Conservation (phyloP, 2,113 vertebrate genomes). For the Petroica traversi region DNA sequence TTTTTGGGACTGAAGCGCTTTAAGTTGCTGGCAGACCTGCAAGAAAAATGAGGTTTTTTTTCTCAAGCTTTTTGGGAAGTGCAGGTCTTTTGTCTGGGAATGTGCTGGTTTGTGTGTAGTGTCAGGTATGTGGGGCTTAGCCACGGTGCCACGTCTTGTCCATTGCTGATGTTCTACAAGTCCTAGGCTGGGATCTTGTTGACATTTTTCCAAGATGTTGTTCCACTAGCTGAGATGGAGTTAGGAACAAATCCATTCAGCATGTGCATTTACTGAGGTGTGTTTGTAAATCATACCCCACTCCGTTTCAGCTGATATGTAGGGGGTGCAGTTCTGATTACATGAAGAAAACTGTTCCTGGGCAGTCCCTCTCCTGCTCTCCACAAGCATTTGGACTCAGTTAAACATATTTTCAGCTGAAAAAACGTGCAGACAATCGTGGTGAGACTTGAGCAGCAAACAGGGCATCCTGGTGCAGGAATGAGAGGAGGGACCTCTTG, state of each 20-base stretch:
- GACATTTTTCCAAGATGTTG: background rate
- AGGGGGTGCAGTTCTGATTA: background rate
- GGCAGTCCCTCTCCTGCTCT: background rate
- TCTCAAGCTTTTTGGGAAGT: background rate
- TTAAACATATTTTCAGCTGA: background rate
- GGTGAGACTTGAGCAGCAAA: background rate
- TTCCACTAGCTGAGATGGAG: background rate
- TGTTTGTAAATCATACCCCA: background rate
- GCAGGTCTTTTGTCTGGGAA: background rate
- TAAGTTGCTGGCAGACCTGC: background rate
- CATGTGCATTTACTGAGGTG: background rate
- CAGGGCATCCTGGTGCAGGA: background rate
- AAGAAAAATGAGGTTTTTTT: background rate
- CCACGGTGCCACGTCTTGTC: fast-evolving
- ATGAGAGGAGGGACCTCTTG: background rate
- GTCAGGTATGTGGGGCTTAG: background rate
- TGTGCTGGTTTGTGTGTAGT: background rate
- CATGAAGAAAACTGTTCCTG: background rate
- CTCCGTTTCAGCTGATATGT: background rate
- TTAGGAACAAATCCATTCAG: background rate
- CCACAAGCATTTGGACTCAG: background rate
- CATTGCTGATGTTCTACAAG: background rate
- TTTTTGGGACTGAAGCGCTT: background rate
- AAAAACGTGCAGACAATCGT: fast-evolving
- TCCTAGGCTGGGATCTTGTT: background rate